Base-by-base conservation (phyloP, 1,140 invertebrate genomes). In the Palaemon carinicauda region DNA sequence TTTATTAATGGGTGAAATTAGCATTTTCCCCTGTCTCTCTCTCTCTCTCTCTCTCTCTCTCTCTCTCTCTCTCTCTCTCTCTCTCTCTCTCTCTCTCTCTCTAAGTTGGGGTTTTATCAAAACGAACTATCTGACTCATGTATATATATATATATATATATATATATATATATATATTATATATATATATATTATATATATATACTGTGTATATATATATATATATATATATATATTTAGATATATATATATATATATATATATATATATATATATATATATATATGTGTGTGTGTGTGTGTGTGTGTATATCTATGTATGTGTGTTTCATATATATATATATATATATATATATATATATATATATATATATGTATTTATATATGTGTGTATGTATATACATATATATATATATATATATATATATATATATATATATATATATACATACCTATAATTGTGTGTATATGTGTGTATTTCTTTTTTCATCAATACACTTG, bases 121-220 rank as follows among this genome's bases (percentile, higher is more conserved):
- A n/a, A n/a, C n/a, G n/a, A n/a, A n/a, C n/a, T n/a, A n/a, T n/a
- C 24, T 3, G 7, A 73, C 29, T 27, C 7, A 73, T 73, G 29
- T 73, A 73, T 73, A 73, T 73, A 31, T 73, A 73, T 33, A 73
- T 73, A 31, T 33, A 73, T 31, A 73, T 73, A 73, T 73, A 73
- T 73, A 73, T 73, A 31, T 73, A 73, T 73, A 31, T 73, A 73
- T 73, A 73, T 33, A 73, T 33, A 50, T 31, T 77, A 41, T 41
- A n/a, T 79, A 51, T 51, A n/a, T 54, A 1, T 19, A n/a, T 19
- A n/a, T 41, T 41, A 9, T 4, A 3, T 41, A 12, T 41, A 41
- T 41, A 41, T 41, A 9, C 7, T 41, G 12, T 24, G 56, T 60
- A 24, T 24, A 17, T 12, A 60, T 60, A 17, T 21, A 24, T 60